phyloP scores from a whole-genome alignment of 2,888 invertebrate species.

The Harpalus rubripes region DNA sequence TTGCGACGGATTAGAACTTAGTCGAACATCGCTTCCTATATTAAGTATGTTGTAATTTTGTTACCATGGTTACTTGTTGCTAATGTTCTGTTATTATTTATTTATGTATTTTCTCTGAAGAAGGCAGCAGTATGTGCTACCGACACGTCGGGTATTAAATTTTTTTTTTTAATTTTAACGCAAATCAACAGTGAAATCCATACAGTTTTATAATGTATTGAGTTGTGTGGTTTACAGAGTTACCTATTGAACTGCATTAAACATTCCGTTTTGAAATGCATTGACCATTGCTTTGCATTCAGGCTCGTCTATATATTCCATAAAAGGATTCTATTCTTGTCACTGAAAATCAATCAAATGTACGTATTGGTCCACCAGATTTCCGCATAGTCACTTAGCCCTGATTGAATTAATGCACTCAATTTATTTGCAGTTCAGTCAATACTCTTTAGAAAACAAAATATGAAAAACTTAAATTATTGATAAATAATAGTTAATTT shows the following conservation, averaged over 20 bases:
- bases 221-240: neutral
- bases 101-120: too few relatives aligned
- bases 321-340: constrained; percentile 6
- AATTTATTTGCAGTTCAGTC: neutral
- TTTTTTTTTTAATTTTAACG: too few relatives aligned
- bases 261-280: neutral
- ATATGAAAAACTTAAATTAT: too few relatives aligned
- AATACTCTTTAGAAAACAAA: neutral
- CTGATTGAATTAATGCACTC: neutral
- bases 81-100: too few relatives aligned
- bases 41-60: too few relatives aligned
- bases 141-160: too few relatives aligned
- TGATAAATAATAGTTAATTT: too few relatives aligned
- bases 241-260: neutral
- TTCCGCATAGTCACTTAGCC: neutral
- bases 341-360: neutral
- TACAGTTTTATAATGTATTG: neutral
- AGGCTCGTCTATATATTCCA: neutral
- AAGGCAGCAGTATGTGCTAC: too few relatives aligned
- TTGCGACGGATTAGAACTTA: too few relatives aligned
- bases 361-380: neutral
- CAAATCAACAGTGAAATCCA: too few relatives aligned
- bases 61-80: too few relatives aligned
- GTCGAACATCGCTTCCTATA: too few relatives aligned
- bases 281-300: neutral